Conservation (phyloP, 2,113 vertebrate species). For the Scomber japonicus region DNA sequence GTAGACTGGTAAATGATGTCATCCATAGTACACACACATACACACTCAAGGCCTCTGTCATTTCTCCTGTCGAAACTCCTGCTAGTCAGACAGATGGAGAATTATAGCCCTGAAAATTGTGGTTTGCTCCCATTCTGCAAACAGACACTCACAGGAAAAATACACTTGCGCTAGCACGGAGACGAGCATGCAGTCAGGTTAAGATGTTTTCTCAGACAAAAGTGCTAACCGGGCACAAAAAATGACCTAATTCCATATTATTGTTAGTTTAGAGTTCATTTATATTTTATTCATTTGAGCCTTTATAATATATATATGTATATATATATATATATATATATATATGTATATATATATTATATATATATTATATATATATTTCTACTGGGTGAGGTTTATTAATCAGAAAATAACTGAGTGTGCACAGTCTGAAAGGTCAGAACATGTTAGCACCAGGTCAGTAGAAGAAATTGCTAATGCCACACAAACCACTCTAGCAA, state of each 20-base stretch:
- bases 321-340: too few species aligned
- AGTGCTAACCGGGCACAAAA: neutral
- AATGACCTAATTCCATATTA: neutral
- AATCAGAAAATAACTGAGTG: slow-evolving; percentile 41
- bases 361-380: too few species aligned
- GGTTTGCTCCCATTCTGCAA: slow-evolving; percentile 29
- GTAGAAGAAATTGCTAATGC: slow-evolving; percentile 32
- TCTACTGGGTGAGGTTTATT: neutral
- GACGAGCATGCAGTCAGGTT: neutral
- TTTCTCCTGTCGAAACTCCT: slow-evolving; percentile 40
- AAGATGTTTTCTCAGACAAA: neutral
- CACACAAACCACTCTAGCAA: slow-evolving; percentile 5
- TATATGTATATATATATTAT: too few species aligned
- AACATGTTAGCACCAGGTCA: slow-evolving; percentile 34
- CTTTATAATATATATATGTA: too few species aligned
- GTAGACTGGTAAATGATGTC: slow-evolving; percentile 69
- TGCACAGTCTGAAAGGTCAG: slow-evolving; percentile 32
- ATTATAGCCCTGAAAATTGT: slow-evolving; percentile 53
- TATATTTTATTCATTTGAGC: slow-evolving; percentile 18
- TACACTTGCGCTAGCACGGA: neutral
- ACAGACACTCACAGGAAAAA: slow-evolving; percentile 11
- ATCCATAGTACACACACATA: slow-evolving; percentile 39
- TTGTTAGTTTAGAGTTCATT: neutral
- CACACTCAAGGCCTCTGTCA: slow-evolving; percentile 62
- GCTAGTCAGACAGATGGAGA: slow-evolving; percentile 65